Percentiles rank a stretch among this genome's conserved stretches.
Evolutionary conservation across 2,888 invertebrate genomes (phyloP).

Genomic region (Sinopyrophorus schimmeli): DNA sequence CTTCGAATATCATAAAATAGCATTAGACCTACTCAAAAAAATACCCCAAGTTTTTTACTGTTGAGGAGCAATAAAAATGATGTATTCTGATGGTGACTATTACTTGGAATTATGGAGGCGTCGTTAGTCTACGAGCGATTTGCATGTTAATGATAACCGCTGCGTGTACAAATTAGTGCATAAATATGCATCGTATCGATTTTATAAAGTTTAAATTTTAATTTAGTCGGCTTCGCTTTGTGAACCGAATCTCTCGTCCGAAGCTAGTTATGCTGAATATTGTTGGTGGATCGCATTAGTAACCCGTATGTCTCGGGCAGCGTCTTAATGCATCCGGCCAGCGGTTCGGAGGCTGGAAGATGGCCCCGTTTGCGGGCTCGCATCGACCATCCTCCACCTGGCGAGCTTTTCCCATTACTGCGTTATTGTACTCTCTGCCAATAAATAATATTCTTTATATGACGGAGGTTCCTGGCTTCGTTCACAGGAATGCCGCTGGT

Average conservation of each 20-base stretch:
- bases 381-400: constrained; percentile 22
- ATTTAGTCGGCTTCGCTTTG: constrained; percentile 51
- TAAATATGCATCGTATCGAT: constrained; percentile 48
- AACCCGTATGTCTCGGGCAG: constrained; percentile 44
- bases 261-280: constrained; percentile 49
- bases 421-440: constrained; percentile 54
- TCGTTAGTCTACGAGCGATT: constrained; percentile 24
- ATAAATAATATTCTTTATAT: constrained; percentile 57
- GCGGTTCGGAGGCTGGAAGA: constrained; percentile 24
- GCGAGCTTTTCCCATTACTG: constrained; percentile 50
- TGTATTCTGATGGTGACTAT: constrained; percentile 12
- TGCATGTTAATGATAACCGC: constrained; percentile 43
- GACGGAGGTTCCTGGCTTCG: constrained; percentile 45
- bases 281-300: constrained; percentile 47
- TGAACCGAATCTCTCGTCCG: constrained; percentile 33
- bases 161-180: constrained; percentile 49
- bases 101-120: constrained; percentile 22
- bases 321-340: constrained; percentile 43
- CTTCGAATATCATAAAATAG: too few relatives aligned
- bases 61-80: constrained; percentile 14
- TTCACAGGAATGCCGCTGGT: constrained; percentile 35
- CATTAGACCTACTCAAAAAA: too few relatives aligned
- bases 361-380: constrained; percentile 22
- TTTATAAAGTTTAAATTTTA: constrained; percentile 48
- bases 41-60: too few relatives aligned